A percentile compares a stretch with the other conserved stretches of the same genome.
These are phyloP conservation scores for Ormyrus pomaceus DNA, from an alignment of 2,888 invertebrate species.

Conservation along the genomic window DNA sequence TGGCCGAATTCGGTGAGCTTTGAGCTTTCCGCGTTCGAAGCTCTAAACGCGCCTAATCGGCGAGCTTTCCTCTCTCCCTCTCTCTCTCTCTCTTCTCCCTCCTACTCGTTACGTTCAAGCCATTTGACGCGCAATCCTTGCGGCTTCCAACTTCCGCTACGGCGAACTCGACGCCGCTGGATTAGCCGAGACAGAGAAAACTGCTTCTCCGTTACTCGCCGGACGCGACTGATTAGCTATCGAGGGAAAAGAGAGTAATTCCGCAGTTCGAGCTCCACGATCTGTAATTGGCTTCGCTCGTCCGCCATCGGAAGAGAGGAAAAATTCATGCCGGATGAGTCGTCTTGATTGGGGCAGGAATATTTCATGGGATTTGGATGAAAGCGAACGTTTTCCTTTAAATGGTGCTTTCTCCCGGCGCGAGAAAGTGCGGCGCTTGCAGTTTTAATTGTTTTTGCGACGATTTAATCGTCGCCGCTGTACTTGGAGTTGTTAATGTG, in stretches of 20 bases:
- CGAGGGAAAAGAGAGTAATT: background rate
- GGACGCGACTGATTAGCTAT: slow-evolving; percentile 10
- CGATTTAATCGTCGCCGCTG: too few species aligned
- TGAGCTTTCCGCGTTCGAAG: slow-evolving; percentile 57
- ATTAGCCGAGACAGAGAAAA: background rate
- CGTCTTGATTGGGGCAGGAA: background rate
- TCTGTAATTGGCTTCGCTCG: too few species aligned
- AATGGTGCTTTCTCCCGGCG: background rate
- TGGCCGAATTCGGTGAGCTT: slow-evolving; percentile 25
- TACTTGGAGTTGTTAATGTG: too few species aligned
- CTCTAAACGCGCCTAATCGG: slow-evolving; percentile 44
- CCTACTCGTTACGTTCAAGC: slow-evolving; percentile 30
- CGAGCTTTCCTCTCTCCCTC: slow-evolving; percentile 31
- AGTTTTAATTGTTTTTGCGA: too few species aligned
- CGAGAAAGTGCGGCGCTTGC: too few species aligned
- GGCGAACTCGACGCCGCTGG: background rate
- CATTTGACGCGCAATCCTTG: slow-evolving; percentile 50
- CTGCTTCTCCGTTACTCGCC: background rate
- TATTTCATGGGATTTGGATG: background rate
- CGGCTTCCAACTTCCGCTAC: slow-evolving; percentile 43
- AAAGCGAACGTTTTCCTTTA: too few species aligned
- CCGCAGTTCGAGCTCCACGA: too few species aligned
- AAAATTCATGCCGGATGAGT: background rate
- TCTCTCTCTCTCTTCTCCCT: slow-evolving; percentile 15
- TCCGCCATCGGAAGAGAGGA: background rate